phyloP scores from a whole-genome alignment of 2,888 invertebrate genomes.

The Camponotus fellah region DNA sequence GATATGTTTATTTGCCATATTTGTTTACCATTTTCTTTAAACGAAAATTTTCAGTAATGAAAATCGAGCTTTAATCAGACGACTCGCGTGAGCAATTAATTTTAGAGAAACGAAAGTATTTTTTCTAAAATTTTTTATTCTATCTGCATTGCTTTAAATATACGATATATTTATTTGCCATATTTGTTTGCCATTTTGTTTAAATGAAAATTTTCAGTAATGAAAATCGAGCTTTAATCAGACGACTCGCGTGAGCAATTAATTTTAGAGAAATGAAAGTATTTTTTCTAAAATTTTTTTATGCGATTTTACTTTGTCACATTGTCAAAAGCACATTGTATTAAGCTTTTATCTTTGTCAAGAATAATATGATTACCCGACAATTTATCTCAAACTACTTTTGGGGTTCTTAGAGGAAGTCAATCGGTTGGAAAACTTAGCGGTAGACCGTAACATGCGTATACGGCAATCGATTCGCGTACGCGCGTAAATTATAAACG shows the following conservation, averaged over 20 bases:
- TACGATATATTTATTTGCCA: not conserved
- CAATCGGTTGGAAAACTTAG: slow-evolving; percentile 45
- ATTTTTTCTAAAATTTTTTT: not conserved
- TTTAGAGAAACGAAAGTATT: no score
- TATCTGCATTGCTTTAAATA: no score
- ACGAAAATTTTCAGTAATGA: no score
- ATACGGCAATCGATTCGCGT: slow-evolving; percentile 39
- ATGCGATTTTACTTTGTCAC: not conserved
- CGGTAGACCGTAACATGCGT: slow-evolving; percentile 30
- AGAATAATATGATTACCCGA: not conserved
- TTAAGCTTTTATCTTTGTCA: not conserved
- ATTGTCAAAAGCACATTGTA: not conserved
- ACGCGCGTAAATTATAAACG: slow-evolving; percentile 39
- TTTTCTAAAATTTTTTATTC: no score
- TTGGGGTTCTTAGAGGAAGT: slow-evolving; percentile 28
- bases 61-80: no score
- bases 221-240: not conserved
- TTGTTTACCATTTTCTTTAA: not conserved
- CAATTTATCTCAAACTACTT: slow-evolving; percentile 15
- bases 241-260: not conserved
- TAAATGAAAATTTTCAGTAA: slow-evolving; percentile 18
- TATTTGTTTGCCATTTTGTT: no score
- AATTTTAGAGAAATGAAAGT: not conserved
- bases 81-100: no score
- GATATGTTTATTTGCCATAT: not conserved